Percentiles rank a stretch among this genome's conserved stretches.
These are phyloP conservation scores for Hyperopisus bebe DNA, from an alignment of 2,113 vertebrate species.

Conservation along the genomic window DNA sequence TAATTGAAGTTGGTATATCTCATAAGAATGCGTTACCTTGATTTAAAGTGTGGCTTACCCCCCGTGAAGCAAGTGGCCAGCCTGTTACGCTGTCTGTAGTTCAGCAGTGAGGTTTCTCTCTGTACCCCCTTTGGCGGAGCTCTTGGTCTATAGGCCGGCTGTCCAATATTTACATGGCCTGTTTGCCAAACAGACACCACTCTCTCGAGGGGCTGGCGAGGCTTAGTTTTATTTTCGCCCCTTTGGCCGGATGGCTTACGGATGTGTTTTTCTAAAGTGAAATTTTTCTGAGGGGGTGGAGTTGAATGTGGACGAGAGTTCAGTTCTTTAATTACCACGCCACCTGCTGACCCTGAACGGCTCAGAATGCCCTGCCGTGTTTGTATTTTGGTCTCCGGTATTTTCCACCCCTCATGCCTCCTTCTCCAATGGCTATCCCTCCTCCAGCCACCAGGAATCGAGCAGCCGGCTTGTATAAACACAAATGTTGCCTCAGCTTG, in stretches of 20 bases:
- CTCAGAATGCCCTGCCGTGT: not conserved
- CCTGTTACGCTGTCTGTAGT: not conserved
- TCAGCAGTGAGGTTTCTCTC: not conserved
- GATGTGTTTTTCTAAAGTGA: not conserved
- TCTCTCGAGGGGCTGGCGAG: not conserved
- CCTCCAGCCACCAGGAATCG: not conserved
- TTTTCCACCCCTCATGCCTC: not conserved
- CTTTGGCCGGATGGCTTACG: not conserved
- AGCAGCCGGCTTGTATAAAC: slow-evolving; percentile 14
- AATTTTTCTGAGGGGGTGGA: not conserved
- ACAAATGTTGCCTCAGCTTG: slow-evolving; percentile 11
- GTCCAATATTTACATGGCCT: not conserved
- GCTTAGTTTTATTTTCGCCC: not conserved
- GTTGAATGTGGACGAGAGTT: not conserved
- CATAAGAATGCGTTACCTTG: not conserved
- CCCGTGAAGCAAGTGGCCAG: not conserved
- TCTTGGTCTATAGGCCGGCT: not conserved
- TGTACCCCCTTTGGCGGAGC: not conserved
- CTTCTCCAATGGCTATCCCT: not conserved
- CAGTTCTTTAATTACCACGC: not conserved
- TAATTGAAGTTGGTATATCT: not conserved
- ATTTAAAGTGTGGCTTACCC: not conserved
- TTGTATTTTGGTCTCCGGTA: not conserved
- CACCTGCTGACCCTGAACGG: not conserved
- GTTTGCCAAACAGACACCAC: not conserved